Conservation (phyloP, 2,797 vertebrate genomes). For the Chanos chanos region DNA sequence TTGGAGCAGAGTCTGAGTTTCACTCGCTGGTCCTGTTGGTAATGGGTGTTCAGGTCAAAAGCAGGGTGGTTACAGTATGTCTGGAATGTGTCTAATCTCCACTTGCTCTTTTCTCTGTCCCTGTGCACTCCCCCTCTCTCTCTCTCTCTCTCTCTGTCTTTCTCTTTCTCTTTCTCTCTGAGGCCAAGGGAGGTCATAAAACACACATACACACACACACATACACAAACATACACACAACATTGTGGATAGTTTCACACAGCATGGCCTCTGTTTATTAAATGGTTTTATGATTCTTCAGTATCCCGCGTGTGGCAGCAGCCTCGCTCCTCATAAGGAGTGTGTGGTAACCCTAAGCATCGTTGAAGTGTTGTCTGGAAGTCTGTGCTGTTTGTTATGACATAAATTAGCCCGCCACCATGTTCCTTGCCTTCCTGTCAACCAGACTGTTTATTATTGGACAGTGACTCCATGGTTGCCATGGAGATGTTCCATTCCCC, state of each 20-base stretch:
- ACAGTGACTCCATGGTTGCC: constrained; percentile 49
- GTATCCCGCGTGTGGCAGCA: constrained; percentile 10
- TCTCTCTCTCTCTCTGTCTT: neutral
- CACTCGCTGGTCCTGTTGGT: neutral
- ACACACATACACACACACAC: constrained; percentile 21
- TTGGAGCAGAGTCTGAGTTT: neutral
- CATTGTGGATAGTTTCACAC: neutral
- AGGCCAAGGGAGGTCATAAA: constrained; percentile 4
- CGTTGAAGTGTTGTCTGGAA: neutral
- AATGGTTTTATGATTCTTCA: neutral
- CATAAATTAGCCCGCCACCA: constrained; percentile 7
- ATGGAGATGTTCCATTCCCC: constrained; percentile 56
- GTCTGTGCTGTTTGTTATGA: constrained; percentile 2
- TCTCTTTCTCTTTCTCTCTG: neutral
- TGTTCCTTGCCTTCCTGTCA: constrained; percentile 19
- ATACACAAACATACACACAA: constrained; percentile 26
- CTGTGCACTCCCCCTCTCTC: neutral
- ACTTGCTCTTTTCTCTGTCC: neutral
- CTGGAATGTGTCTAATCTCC: constrained; percentile 8
- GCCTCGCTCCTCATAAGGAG: too few relatives aligned
- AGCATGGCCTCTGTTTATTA: constrained; percentile 23
- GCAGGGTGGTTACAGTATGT: neutral
- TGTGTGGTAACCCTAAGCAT: neutral
- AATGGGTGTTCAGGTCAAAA: neutral
- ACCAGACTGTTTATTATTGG: constrained; percentile 53